phyloP scores from a whole-genome alignment of 2,113 vertebrate genomes.

The Crotalus tigris region DNA sequence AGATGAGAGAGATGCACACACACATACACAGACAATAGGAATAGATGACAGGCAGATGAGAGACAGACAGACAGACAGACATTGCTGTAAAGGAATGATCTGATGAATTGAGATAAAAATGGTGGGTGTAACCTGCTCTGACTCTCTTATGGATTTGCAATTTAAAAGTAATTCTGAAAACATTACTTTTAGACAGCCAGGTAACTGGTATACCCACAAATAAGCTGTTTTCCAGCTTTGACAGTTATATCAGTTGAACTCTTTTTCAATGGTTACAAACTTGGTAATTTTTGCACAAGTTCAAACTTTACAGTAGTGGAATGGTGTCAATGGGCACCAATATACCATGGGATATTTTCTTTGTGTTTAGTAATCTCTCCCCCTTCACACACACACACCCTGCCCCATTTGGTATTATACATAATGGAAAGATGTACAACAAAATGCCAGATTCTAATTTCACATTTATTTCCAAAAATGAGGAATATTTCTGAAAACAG shows the following conservation, averaged over 20 bases:
- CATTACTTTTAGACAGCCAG: background rate
- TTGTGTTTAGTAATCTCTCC: background rate
- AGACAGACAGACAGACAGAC: background rate
- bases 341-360: background rate
- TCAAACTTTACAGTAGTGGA: background rate
- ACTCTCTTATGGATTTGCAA: background rate
- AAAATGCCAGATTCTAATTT: background rate
- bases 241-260: no score
- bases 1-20: background rate
- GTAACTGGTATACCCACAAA: background rate
- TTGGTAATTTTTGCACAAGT: background rate
- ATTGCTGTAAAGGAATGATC: background rate
- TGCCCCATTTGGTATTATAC: background rate
- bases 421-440: background rate
- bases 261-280: background rate
- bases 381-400: no score
- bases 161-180: background rate
- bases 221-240: background rate
- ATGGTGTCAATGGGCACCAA: background rate
- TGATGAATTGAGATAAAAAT: background rate
- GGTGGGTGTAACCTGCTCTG: background rate
- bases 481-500: background rate
- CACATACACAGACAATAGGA: background rate
- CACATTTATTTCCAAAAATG: background rate
- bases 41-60: background rate